Conservation (phyloP, 2,888 invertebrate genomes). For the Andrena bicolor region DNA sequence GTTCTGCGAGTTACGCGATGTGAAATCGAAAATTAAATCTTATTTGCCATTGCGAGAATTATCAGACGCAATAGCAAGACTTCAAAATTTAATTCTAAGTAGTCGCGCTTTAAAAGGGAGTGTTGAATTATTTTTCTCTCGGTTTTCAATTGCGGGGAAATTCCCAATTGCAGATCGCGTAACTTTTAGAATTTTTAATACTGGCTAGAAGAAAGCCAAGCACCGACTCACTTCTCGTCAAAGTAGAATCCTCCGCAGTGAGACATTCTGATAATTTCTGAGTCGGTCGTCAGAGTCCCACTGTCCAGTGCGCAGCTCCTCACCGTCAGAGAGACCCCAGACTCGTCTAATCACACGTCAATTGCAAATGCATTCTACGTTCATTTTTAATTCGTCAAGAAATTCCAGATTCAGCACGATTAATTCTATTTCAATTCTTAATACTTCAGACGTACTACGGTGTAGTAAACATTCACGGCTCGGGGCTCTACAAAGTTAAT, state of each 20-base stretch:
- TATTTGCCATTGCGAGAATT: not conserved
- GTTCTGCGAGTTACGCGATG: not conserved
- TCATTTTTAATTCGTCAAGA: too few species aligned
- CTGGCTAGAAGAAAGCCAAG: not conserved
- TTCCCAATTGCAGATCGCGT: conserved; percentile 26
- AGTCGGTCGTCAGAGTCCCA: conserved; percentile 97
- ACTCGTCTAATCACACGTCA: conserved; percentile 88
- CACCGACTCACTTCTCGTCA: conserved; percentile 89
- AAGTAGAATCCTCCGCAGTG: conserved; percentile 98
- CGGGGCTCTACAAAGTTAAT: too few species aligned
- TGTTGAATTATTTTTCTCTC: too few species aligned
- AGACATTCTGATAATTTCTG: conserved; percentile 98
- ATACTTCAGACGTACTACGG: too few species aligned
- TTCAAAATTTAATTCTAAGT: too few species aligned
- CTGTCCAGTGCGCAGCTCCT: conserved; percentile 98
- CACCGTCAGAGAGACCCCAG: conserved; percentile 93
- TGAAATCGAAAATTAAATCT: conserved; percentile 1
- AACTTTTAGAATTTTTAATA: conserved; percentile 3
- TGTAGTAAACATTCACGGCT: too few species aligned
- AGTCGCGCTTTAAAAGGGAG: too few species aligned
- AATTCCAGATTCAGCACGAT: too few species aligned
- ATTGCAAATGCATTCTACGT: conserved; percentile 8
- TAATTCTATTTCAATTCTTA: too few species aligned
- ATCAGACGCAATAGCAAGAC: too few species aligned
- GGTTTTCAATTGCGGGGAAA: too few species aligned